Evolutionary conservation across 2,797 vertebrate species (phyloP), one percentile per base, ranked within the genome.

Genomic region (Syngnathus acus): DNA sequence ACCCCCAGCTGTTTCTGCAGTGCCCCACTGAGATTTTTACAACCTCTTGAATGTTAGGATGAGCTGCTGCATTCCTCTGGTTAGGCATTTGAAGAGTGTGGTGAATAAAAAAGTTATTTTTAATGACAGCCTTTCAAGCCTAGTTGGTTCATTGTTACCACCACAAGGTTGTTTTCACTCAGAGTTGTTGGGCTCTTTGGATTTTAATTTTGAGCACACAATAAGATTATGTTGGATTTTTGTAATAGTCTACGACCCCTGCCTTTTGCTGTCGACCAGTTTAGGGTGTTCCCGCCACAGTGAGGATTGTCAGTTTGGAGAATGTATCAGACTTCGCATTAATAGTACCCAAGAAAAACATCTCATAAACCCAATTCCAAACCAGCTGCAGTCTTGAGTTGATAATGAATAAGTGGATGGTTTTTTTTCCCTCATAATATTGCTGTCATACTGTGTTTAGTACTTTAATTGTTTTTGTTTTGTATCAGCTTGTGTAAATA

Each of bases 381-480:
- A 32, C 26, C 26, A 32, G 26, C 26, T 32, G 26, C 26, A 32
- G 26, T 32, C 26, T 32, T 32, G 26, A 32, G 26, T 32, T 54
- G 51, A 23, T 11, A 23, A 26, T 32, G 54, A 57, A 17, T 37
- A 16, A 57, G 5, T 37, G 26, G 1, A 7, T 37, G 26, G 37
- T 26, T 32, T 55, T 55, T 55, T 37, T 7, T 5, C 8, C 2
- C 2, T 17, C 48, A 9, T 8, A 42, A 42, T 21, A 61, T 16
- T 43, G n/a, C 60, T 62, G 38, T 16, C 4, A 16, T 42, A 60
- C 19, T 42, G 39, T 59, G 21, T 40, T n/a, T 21, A 23, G 38
- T 21, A n/a, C n/a, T 61, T 23, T 40, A n/a, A 60, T 61, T 43
- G 40, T 62, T 61, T 6, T 40, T 62, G 13, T 62, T 23, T 62